Evolutionary conservation across 2,888 invertebrate genomes (phyloP), one percentile per base, ranked within the genome.

Genomic region (Ceraclea dissimilis): DNA sequence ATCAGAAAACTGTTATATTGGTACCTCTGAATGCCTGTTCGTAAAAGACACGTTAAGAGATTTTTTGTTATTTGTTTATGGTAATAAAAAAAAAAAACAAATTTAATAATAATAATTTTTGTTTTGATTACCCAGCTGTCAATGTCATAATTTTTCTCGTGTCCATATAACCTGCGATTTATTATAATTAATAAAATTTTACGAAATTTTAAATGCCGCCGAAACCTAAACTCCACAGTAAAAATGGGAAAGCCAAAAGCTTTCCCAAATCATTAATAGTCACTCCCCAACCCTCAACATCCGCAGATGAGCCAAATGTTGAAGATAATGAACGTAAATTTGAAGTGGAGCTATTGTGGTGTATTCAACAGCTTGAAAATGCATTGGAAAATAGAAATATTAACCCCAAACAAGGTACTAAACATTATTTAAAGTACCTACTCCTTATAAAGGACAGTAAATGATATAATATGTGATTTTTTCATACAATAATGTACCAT

Each of bases 271-370:
- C 49, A 39, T 16, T 16, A 13, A 22, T 48, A 2, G 26, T 34
- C 4, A 34, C 13, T 2, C 26, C 18, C 18, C 49, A 46, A 43
- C 53, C 53, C 6, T 43, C 56, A 8, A 43, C 57, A 6, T 55
- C 55, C 13, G 34, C 21, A 22, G 26, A 33, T n/a, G 51, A 53
- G 6, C 33, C 58, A 6, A 70, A 72, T 54, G 69, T 71, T 1
- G 75, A 74, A 54, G 80, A 87, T 71, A 71, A 76, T 0, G 75
- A 80, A 60, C 75, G 82, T 68, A 84, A 84, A 67, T 87, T 88
- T 66, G 85, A 89, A 68, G 64, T 86, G n/a, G 89, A 90, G 69
- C 70, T 90, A 5, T 85, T 82, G 66, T 90, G 89, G 89, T 90
- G 89, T 66, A 83, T 89, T 63, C 86, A 88, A 64, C 85, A 88